Evolutionary conservation across 2,888 invertebrate species (phyloP).

Genomic region (Cyclophora punctaria): DNA sequence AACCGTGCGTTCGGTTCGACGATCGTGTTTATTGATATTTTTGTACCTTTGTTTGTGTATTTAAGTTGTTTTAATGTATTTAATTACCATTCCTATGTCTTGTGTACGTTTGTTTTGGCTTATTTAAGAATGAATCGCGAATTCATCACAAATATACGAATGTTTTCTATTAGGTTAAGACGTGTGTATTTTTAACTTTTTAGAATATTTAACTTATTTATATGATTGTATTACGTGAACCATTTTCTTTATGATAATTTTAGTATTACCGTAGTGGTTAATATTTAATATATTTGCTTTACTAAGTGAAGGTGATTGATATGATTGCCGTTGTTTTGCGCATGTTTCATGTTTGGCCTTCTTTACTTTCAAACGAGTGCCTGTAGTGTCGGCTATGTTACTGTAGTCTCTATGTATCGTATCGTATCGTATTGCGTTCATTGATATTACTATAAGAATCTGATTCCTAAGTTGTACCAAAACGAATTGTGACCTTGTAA

Average conservation of each 20-base stretch:
- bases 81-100: conserved; percentile 60
- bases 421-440: conserved; percentile 15
- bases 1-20: conserved; percentile 20
- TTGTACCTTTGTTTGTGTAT: conserved; percentile 69
- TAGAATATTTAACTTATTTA: conserved; percentile 76
- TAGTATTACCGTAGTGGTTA: conserved; percentile 70
- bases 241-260: conserved; percentile 72
- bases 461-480: conserved; percentile 38
- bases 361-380: conserved; percentile 65
- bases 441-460: conserved; percentile 45
- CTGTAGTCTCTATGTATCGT: background rate
- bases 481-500: conserved; percentile 46
- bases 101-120: conserved; percentile 54
- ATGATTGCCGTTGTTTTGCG: conserved; percentile 65
- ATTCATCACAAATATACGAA: conserved; percentile 55
- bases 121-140: conserved; percentile 35
- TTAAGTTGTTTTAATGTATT: conserved; percentile 54
- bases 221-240: conserved; percentile 72
- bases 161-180: conserved; percentile 73
- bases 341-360: conserved; percentile 54
- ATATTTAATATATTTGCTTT: conserved; percentile 74
- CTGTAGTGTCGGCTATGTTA: conserved; percentile 43
- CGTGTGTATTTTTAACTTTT: conserved; percentile 74
- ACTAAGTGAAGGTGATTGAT: conserved; percentile 49
- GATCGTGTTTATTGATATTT: conserved; percentile 56